Base-by-base conservation (phyloP, 2,888 invertebrate genomes). In the Sussaba pulchella region DNA sequence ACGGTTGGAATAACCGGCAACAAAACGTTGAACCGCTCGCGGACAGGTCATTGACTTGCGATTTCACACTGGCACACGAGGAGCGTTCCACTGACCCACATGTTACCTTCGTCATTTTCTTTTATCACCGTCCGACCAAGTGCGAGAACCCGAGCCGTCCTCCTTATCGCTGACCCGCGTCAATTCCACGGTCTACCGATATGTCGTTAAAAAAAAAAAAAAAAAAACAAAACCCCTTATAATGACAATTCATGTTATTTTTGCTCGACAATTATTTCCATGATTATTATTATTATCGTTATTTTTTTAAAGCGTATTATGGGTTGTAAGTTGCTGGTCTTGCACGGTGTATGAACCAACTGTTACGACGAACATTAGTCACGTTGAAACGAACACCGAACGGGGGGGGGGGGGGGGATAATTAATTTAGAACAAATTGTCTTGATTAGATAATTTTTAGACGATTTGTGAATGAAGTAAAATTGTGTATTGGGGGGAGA, bases 51-150 rank as follows among this genome's bases (percentile, higher is more conserved):
- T 91, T 91, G 91, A 88, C 91, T 88, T 87, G 83, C 87, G 88
- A 91, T 91, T 91, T 91, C 89, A 90, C 89, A 90, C 89, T 85
- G 86, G 87, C 85, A 87, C 87, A 85, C 86, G 84, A n/a, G n/a
- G 78, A 79, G 82, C 86, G 91, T 88, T 81, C 91, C 87, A 91
- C 91, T 91, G 88, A 91, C 91, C 90, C 86, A 83, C 83, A 91
- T 89, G 83, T 78, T 82, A 67, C 84, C 74, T 31, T 79, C 83
- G 74, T 76, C 82, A 84, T 84, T 70, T 83, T 84, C 78, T 76
- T 81, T 80, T 77, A 77, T 73, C 50, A 54, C 63, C 31, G 45
- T n/a, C 61, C 52, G 52, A 72, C 86, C 85, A 83, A 39, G n/a
- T 19, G 12, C 61, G 43, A n/a, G n/a, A n/a, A n/a, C 52, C 41